Conservation (phyloP, 2,113 vertebrate genomes). For the Chlamydotis undulata region DNA sequence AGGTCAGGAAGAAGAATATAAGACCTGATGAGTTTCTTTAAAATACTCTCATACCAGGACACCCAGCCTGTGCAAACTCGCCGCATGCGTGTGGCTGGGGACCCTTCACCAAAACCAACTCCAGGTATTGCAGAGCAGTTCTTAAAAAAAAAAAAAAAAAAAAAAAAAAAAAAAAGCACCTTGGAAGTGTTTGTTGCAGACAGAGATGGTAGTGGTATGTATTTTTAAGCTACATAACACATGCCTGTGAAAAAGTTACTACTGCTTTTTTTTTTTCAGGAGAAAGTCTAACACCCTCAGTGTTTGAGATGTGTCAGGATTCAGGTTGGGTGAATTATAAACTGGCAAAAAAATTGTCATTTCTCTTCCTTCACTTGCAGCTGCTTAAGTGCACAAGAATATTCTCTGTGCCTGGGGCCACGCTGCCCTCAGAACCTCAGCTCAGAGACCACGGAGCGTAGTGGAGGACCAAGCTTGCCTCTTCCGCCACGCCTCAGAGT, state of each 20-base stretch:
- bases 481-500: background rate
- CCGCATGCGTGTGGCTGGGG: background rate
- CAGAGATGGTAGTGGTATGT: background rate
- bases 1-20: background rate
- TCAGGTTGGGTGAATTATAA: background rate
- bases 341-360: background rate
- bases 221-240: background rate
- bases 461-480: background rate
- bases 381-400: background rate
- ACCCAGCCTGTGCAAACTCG: background rate
- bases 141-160: background rate
- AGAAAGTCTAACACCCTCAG: background rate
- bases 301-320: background rate
- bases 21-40: background rate
- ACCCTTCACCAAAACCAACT: background rate
- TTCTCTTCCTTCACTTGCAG: background rate
- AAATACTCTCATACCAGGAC: background rate
- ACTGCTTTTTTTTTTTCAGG: background rate
- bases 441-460: background rate
- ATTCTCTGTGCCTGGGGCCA: background rate
- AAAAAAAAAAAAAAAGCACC: too few species aligned
- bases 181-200: background rate
- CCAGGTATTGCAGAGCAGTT: background rate
- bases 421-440: background rate
- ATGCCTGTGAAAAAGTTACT: background rate